phyloP scores from a whole-genome alignment of 1,140 invertebrate genomes.

The Phocides pigmalion region DNA sequence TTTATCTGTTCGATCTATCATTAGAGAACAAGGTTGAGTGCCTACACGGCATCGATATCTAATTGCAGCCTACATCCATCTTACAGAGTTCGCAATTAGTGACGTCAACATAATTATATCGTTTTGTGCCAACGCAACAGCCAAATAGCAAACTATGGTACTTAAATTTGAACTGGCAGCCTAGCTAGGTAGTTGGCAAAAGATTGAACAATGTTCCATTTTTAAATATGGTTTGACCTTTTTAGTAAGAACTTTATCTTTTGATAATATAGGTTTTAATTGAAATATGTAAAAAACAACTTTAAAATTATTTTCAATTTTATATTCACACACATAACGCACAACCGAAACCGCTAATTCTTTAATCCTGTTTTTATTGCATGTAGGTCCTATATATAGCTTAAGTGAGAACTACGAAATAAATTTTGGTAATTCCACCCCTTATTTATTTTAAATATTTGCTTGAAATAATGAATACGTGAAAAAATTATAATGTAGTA shows the following conservation, averaged over 20 bases:
- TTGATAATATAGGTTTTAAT: background rate
- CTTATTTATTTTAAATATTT: too few species aligned
- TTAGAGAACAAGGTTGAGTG: background rate
- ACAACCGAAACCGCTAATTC: too few species aligned
- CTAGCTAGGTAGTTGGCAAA: background rate
- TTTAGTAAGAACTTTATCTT: background rate
- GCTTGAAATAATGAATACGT: too few species aligned
- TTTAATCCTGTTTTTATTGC: too few species aligned
- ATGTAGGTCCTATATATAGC: too few species aligned
- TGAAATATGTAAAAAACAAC: background rate
- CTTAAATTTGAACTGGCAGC: background rate
- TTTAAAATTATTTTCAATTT: too few species aligned
- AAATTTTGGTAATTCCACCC: too few species aligned
- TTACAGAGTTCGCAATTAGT: conserved; percentile 32
- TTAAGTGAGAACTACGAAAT: too few species aligned
- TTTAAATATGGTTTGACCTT: conserved; percentile 3
- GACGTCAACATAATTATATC: conserved; percentile 31
- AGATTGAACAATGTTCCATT: background rate
- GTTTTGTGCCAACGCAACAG: conserved; percentile 6
- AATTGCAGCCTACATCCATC: conserved; percentile 15
- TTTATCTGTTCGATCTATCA: conserved; percentile 1
- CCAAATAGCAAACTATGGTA: conserved; percentile 3
- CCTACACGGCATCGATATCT: conserved; percentile 14
- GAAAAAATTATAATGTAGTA: too few species aligned
- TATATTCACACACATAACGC: too few species aligned